Base-by-base conservation (phyloP, 2,113 vertebrate genomes). In the Apteryx owenii region DNA sequence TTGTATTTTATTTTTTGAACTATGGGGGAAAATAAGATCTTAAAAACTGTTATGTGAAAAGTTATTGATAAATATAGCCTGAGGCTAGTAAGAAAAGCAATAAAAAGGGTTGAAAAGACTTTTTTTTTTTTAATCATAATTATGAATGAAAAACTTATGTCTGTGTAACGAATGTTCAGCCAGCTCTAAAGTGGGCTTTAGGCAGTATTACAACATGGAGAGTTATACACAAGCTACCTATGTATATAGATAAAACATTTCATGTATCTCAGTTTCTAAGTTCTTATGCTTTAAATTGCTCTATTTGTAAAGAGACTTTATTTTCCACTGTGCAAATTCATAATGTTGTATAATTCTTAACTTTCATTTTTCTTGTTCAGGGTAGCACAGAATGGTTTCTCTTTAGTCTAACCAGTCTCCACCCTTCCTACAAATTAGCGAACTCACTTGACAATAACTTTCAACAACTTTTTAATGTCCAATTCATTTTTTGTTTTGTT, bases 301-400 rank as follows among this genome's bases (percentile, higher is more conserved):
- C 22, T 23, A 70, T 6, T 65, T 91, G n/a, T 29, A 17, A 66
- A 29, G 0, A 0, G 26, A 26, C 16, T 26, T 36, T 6, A 23
- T 22, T 83, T 75, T 77, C 65, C 48, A 79, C 20, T 85, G 14
- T 54, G 28, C 15, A 71, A 89, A 68, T 62, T 69, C 56, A 72
- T 75, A 17, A 58, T 36, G 6, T 44, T 56, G 29, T 54, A 81
- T 22, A 77, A 12, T 80, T 88, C 40, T 25, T 83, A 33, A 7
- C 33, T 84, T 96, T 92, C 22, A 48, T 20, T 90, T 95, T 84
- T 54, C 51, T 69, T 81, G 26, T n/a, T 56, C n/a, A 46, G 23
- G 69, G 22, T 36, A 69, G 40, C n/a, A 48, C 26, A 58, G 16
- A 36, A 40, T 71, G 18, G 54, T 95, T 97, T 94, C 89, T 22